These are phyloP conservation scores for Apoda limacodes DNA, from an alignment of 2,888 invertebrate species.

Conservation along the genomic window DNA sequence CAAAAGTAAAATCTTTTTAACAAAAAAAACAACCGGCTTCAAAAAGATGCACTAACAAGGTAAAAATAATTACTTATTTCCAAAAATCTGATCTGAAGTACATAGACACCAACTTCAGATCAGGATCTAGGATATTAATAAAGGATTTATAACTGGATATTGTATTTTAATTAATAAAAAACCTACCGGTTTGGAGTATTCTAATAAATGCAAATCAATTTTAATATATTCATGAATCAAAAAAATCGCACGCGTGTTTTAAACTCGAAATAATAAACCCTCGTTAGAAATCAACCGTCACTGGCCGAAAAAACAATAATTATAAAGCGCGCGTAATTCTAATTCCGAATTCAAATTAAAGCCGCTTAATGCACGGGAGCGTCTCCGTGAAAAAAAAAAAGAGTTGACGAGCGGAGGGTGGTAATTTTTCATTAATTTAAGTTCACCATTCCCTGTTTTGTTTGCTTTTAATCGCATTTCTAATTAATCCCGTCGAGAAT, in stretches of 20 bases:
- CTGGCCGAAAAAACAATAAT: constrained; percentile 63
- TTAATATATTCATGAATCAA: constrained; percentile 21
- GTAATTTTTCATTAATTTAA: constrained; percentile 72
- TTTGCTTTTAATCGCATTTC: constrained; percentile 71
- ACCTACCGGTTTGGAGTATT: too few relatives aligned
- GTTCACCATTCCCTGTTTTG: constrained; percentile 71
- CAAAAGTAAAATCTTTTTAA: too few relatives aligned
- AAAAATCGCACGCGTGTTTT: constrained; percentile 21
- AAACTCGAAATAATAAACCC: constrained; percentile 36
- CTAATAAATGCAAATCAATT: too few relatives aligned
- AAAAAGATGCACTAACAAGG: too few relatives aligned
- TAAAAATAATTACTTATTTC: too few relatives aligned
- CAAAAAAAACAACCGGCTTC: too few relatives aligned
- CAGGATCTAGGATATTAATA: too few relatives aligned
- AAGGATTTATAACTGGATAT: too few relatives aligned
- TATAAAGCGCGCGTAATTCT: constrained; percentile 71
- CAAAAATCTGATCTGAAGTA: too few relatives aligned
- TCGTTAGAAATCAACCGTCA: constrained; percentile 60
- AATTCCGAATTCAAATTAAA: constrained; percentile 71
- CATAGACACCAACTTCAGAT: too few relatives aligned
- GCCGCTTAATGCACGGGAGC: constrained; percentile 71
- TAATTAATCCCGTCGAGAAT: constrained; percentile 71
- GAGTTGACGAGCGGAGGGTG: constrained; percentile 70
- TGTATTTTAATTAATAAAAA: too few relatives aligned
- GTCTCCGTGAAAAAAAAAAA: constrained; percentile 68